These are phyloP conservation scores for Champsocephalus gunnari DNA, from an alignment of 2,797 vertebrate species.

Conservation along the genomic window DNA sequence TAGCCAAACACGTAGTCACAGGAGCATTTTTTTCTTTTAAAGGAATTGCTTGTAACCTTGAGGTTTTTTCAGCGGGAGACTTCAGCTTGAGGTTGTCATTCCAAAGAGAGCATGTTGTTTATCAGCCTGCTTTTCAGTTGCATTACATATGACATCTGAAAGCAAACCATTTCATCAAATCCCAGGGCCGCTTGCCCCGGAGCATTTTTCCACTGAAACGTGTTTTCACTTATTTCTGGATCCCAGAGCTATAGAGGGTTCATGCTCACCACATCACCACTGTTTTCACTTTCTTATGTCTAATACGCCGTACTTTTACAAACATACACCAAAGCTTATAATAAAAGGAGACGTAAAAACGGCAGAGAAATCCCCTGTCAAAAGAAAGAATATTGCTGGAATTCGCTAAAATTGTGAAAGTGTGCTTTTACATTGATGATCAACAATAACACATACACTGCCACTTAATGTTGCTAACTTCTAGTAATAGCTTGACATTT, in stretches of 20 bases:
- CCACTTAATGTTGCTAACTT: slow-evolving; percentile 35
- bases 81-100: slow-evolving; percentile 32
- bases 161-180: slow-evolving; percentile 63
- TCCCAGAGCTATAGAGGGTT: slow-evolving; percentile 50
- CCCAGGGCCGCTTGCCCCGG: slow-evolving; percentile 44
- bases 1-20: slow-evolving; percentile 52
- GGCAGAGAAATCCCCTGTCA: slow-evolving; percentile 28
- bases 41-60: slow-evolving; percentile 24
- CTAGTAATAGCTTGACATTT: slow-evolving; percentile 30
- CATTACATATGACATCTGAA: slow-evolving; percentile 62
- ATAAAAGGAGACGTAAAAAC: slow-evolving; percentile 20
- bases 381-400: slow-evolving; percentile 13
- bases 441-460: background rate
- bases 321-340: slow-evolving; percentile 33
- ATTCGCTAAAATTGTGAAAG: slow-evolving; percentile 7
- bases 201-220: slow-evolving; percentile 73
- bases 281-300: slow-evolving; percentile 39
- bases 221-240: slow-evolving; percentile 73
- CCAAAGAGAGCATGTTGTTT: slow-evolving; percentile 54
- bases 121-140: slow-evolving; percentile 48
- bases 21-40: slow-evolving; percentile 11
- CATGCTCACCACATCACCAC: slow-evolving; percentile 38
- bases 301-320: slow-evolving; percentile 42
- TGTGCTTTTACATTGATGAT: slow-evolving; percentile 25
- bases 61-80: slow-evolving; percentile 39